Conservation (phyloP, 2,888 invertebrate genomes). For the Sesia apiformis region DNA sequence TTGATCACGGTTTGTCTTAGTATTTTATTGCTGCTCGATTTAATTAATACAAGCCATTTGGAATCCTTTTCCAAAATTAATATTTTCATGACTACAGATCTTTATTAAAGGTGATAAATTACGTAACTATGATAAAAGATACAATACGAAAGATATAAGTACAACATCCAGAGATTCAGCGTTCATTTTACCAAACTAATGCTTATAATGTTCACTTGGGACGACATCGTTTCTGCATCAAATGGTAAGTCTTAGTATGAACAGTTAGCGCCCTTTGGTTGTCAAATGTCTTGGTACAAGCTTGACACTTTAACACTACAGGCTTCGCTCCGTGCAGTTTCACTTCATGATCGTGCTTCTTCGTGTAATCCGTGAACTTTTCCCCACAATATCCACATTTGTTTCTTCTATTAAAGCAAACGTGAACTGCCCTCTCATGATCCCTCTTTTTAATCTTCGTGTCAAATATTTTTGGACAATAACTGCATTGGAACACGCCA, state of each 20-base stretch:
- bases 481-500: slow-evolving; percentile 38
- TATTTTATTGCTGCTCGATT: no score
- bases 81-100: no score
- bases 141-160: no score
- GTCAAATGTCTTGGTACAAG: slow-evolving; percentile 60
- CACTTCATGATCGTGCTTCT: slow-evolving; percentile 47
- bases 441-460: slow-evolving; percentile 47
- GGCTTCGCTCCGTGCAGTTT: slow-evolving; percentile 47
- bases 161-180: no score
- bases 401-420: slow-evolving; percentile 25
- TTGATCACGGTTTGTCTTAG: no score
- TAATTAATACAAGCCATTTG: no score
- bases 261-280: slow-evolving; percentile 60
- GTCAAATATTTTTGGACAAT: slow-evolving; percentile 55
- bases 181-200: no score
- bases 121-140: no score
- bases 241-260: slow-evolving; percentile 50
- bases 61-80: no score
- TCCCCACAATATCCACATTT: slow-evolving; percentile 44
- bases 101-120: no score
- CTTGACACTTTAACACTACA: slow-evolving; percentile 47
- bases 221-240: slow-evolving; percentile 23
- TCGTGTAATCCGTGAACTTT: slow-evolving; percentile 48
- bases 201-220: no score
- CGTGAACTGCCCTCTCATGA: slow-evolving; percentile 51